Base-by-base conservation (phyloP, 2,113 vertebrate species). In the Rhizomys pruinosus region DNA sequence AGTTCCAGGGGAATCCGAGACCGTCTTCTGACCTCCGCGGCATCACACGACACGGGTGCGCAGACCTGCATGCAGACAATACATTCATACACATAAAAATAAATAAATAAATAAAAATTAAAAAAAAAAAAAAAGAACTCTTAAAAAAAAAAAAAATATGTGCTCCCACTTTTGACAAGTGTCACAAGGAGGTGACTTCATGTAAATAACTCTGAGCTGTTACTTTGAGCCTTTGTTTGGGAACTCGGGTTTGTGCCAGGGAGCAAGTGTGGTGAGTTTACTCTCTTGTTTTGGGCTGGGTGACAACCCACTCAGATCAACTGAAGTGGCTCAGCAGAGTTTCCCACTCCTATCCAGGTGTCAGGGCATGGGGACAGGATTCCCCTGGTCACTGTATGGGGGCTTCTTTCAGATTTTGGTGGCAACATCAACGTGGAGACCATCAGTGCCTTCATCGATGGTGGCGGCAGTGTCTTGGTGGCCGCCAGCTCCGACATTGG, bases 371-470 rank as follows among this genome's bases (percentile, higher is more conserved):
- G 79, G 4, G 34, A 64, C 84, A 84, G 15, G 37, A 32, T 44
- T 4, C 39, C 77, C 44, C 20, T 74, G 79, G 39, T 89, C 59
- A 66, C 68, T 47, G 11, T 69, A 71, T 61, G n/a, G 89, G 93
- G 0, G 0, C 73, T 17, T 20, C 92, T 97, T 97, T 87, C 98
- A 99, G 99, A 99, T 97, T 99, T 99, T 96, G 99, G 99, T 73
- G 99, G 99, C 77, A 99, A 99, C 95, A 99, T 99, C 96, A 99
- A 99, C 0, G 98, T 99, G 94, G 99, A 99, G 97, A 99, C 99
- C 11, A 99, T 99, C 92, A 99, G 99, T 0, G 97, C 99, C 0
- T 99, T 99, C 90, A 99, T 99, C 0, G 99, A 99, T 0, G 99
- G 99, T 0, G 99, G 99, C 0, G 99, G 99, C 95, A 99, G 99